A percentile compares a stretch with the other conserved stretches of the same genome.
phyloP scores from a whole-genome alignment of 1,140 invertebrate genomes.

The Goniozus legneri region DNA sequence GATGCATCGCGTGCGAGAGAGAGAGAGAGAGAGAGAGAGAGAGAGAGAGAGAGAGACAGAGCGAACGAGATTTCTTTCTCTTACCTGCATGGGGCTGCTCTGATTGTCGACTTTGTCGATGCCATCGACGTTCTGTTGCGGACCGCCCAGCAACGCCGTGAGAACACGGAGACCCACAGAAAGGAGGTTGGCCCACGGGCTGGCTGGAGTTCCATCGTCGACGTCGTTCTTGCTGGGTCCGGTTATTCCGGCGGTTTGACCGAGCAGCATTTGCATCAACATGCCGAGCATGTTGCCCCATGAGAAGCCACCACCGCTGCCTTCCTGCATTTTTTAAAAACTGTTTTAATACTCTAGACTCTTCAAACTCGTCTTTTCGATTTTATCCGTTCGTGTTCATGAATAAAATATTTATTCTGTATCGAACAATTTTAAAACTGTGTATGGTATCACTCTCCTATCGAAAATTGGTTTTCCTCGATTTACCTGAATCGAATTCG shows the following conservation, averaged over 20 bases:
- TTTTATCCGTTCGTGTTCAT: not conserved
- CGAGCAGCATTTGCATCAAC: slow-evolving; percentile 82
- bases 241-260: slow-evolving; percentile 55
- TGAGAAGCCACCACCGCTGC: slow-evolving; percentile 67
- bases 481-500: slow-evolving; percentile 69
- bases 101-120: slow-evolving; percentile 86
- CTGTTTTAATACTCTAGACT: too few relatives aligned
- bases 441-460: too few relatives aligned
- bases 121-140: slow-evolving; percentile 66
- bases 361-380: not conserved
- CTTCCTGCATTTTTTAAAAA: too few relatives aligned
- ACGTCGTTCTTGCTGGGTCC: slow-evolving; percentile 80
- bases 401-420: not conserved
- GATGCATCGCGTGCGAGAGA: too few relatives aligned
- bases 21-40: too few relatives aligned
- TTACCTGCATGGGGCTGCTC: slow-evolving; percentile 80
- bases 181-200: slow-evolving; percentile 82
- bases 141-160: slow-evolving; percentile 75
- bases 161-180: slow-evolving; percentile 77
- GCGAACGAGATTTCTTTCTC: too few relatives aligned
- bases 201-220: slow-evolving; percentile 63
- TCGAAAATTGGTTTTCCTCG: not conserved
- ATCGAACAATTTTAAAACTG: too few relatives aligned
- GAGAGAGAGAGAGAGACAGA: too few relatives aligned
- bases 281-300: slow-evolving; percentile 82